phyloP scores from a whole-genome alignment of 1,140 invertebrate species.

The Sycophaga agraensis region DNA sequence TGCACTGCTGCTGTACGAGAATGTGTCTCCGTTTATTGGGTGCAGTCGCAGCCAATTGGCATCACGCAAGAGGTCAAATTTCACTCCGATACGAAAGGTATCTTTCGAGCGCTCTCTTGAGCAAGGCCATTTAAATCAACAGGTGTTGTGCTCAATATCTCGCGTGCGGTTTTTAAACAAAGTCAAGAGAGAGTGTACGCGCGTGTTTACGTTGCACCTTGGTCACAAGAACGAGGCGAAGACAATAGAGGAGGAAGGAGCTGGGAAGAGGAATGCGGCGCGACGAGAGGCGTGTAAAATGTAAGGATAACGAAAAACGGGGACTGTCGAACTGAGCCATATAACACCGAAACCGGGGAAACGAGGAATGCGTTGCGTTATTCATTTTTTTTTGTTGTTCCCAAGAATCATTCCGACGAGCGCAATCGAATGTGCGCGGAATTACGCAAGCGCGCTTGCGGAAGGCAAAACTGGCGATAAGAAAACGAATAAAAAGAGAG shows the following conservation, averaged over 20 bases:
- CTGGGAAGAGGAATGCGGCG: background rate
- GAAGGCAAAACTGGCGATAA: constrained; percentile 3
- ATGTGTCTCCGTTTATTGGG: background rate
- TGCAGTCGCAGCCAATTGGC: constrained; percentile 12
- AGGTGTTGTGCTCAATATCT: constrained; percentile 26
- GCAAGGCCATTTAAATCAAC: constrained; percentile 27
- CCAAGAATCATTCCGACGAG: constrained; percentile 20
- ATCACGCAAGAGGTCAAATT: too few relatives aligned
- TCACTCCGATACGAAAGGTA: too few relatives aligned
- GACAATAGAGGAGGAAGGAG: background rate
- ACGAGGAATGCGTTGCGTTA: background rate
- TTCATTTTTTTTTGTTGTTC: constrained; percentile 8
- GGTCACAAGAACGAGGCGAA: too few relatives aligned
- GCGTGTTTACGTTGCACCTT: background rate
- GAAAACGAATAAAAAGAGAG: constrained; percentile 1
- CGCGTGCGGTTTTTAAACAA: constrained; percentile 2
- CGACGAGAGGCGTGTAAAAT: background rate
- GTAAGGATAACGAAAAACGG: background rate
- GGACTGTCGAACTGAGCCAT: background rate
- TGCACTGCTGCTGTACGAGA: background rate
- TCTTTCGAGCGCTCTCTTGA: constrained; percentile 27
- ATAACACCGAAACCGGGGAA: background rate
- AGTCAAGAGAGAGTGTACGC: constrained; percentile 11
- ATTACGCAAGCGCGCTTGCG: background rate
- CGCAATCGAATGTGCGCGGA: constrained; percentile 1